Evolutionary conservation across 2,797 vertebrate genomes (phyloP), one percentile per base, ranked within the genome.

Genomic region (Oryzias sinensis): DNA sequence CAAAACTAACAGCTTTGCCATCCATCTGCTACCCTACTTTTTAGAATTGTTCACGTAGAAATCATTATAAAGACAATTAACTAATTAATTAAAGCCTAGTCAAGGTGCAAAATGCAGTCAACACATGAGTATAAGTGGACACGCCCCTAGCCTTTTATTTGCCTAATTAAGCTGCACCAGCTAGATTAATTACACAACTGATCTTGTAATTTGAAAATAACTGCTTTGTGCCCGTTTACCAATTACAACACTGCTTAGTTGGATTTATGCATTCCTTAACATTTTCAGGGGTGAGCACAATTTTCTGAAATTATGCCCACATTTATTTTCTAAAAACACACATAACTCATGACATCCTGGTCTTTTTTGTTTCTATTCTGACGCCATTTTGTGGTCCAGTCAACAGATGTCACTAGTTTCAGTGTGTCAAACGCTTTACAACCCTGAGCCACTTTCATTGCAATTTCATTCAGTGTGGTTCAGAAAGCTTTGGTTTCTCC

Each of bases 271-370:
- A 77, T 71, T 68, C 58, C 49, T 20, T 15, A 53, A 49, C 48
- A 49, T 42, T 41, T 48, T 53, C 56, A 50, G 50, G 73, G 43
- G 46, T 48, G 68, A 74, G 68, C 72, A 46, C 7, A 4, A 40
- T n/a, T 57, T 15, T 6, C 48, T 52, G 43, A 55, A 37, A 68
- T 47, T 73, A 40, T 5, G 84, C 81, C 50, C 62, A 86, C 76
- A 78, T 85, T 68, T 63, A 53, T 70, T 41, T 27, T 33, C 2
- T 22, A 22, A 22, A 22, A 22, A 22, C 20, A 22, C 2, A 22
- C 20, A 22, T 22, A 2, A 22, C 3, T 2, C 20, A 2, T 3
- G 20, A 22, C 20, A 22, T 22, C 20, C 20, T 22, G 3, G 13
- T 49, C 53, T 70, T 64, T 24, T n/a, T 40, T 29, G 53, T 46